A percentile compares a stretch with the other conserved stretches of the same genome.
phyloP scores from a whole-genome alignment of 1,140 invertebrate genomes.

The Zaprionus tsacasi region DNA sequence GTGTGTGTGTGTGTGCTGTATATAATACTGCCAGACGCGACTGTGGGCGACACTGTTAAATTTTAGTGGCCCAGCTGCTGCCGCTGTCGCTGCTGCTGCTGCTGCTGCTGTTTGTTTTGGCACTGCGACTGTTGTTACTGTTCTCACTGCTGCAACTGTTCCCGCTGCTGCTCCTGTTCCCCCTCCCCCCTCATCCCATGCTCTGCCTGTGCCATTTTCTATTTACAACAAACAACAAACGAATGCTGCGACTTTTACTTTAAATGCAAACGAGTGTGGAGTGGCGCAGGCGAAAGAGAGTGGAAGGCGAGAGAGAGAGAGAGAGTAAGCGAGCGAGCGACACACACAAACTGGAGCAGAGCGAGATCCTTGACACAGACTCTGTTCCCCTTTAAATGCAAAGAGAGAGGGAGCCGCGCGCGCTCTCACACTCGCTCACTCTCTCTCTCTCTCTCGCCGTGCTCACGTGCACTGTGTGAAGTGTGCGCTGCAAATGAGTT shows the following conservation, averaged over 20 bases:
- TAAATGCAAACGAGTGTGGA: constrained; percentile 54
- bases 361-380: constrained; percentile 46
- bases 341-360: constrained; percentile 31
- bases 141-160: neutral
- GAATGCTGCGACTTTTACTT: constrained; percentile 56
- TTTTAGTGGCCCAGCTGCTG: constrained; percentile 49
- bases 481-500: constrained; percentile 52
- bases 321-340: neutral
- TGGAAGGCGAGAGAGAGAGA: neutral
- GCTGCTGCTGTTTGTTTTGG: constrained; percentile 10
- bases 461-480: constrained; percentile 42
- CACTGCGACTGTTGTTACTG: neutral
- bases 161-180: neutral
- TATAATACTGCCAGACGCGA: constrained; percentile 48
- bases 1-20: constrained; percentile 7
- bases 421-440: neutral
- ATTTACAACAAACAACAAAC: constrained; percentile 39
- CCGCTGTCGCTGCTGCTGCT: constrained; percentile 17
- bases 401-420: too few relatives aligned
- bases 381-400: constrained; percentile 13
- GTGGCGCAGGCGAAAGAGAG: too few relatives aligned
- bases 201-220: constrained; percentile 9
- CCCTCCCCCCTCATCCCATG: neutral
- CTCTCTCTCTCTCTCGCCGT: neutral
- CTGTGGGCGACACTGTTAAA: constrained; percentile 50